Evolutionary conservation across 2,797 vertebrate genomes (phyloP).

Genomic region (Cyprinella venusta): DNA sequence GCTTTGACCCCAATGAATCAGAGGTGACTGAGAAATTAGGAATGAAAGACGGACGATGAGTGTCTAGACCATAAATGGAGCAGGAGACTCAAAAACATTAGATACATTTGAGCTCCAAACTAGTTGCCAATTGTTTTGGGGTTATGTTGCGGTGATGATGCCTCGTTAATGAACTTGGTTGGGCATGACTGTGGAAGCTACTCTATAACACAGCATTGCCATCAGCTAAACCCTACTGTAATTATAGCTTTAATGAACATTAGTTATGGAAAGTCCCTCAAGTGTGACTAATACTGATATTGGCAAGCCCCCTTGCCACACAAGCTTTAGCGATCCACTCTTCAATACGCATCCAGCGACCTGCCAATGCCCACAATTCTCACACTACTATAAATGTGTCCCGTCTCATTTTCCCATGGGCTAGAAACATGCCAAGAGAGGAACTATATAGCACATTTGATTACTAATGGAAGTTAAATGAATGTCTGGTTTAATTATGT

Average conservation of each 20-base stretch:
- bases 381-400: not conserved
- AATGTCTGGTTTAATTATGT: constrained; percentile 9
- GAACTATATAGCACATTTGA: constrained; percentile 1
- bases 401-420: not conserved
- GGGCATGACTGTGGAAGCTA: constrained; percentile 1
- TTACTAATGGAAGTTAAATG: constrained; percentile 1
- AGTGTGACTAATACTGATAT: constrained; percentile 48
- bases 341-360: not conserved
- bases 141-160: constrained; percentile 50
- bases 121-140: constrained; percentile 49
- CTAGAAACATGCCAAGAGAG: not conserved
- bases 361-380: constrained; percentile 2
- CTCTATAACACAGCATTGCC: constrained; percentile 26
- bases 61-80: constrained; percentile 10
- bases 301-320: not conserved
- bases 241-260: constrained; percentile 44
- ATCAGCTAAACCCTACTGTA: constrained; percentile 55
- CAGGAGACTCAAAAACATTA: not conserved
- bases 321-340: constrained; percentile 29
- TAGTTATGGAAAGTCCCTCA: constrained; percentile 42
- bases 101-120: not conserved
- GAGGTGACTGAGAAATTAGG: constrained; percentile 32
- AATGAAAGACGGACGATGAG: not conserved
- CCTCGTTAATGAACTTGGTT: constrained; percentile 59
- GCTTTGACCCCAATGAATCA: constrained; percentile 13